Conservation (phyloP, 2,797 vertebrate species). For the Lepus oiostolus region DNA sequence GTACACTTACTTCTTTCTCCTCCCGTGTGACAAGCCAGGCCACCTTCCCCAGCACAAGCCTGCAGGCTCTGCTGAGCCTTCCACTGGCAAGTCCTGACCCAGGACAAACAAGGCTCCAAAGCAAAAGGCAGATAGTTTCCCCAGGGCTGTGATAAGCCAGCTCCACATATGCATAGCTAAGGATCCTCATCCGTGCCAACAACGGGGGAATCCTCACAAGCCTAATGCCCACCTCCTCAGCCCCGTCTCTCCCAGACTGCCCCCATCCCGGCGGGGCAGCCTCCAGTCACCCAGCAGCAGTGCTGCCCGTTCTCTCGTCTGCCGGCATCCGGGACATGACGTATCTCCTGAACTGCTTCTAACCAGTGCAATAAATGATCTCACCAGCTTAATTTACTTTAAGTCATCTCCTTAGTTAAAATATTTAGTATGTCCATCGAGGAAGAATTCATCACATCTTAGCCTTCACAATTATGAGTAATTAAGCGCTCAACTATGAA, state of each 20-base stretch:
- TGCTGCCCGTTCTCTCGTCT: not conserved
- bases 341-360: conserved; percentile 66
- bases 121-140: not conserved
- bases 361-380: conserved; percentile 77
- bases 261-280: not conserved
- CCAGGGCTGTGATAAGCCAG: not conserved
- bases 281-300: not conserved
- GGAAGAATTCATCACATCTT: conserved; percentile 82
- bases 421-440: conserved; percentile 79
- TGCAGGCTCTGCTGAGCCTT: not conserved
- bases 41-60: not conserved
- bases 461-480: conserved; percentile 80
- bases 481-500: conserved; percentile 81
- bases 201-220: not conserved
- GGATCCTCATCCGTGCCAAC: not conserved
- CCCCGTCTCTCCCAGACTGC: not conserved
- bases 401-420: conserved; percentile 80
- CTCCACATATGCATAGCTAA: not conserved
- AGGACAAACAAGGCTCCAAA: not conserved
- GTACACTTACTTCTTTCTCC: not conserved
- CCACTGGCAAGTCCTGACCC: not conserved
- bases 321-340: not conserved
- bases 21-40: conserved; percentile 34
- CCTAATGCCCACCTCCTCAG: not conserved
- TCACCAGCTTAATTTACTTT: conserved; percentile 80